Evolutionary conservation across 2,888 invertebrate species (phyloP).

Genomic region (Drosophila prostipennis): DNA sequence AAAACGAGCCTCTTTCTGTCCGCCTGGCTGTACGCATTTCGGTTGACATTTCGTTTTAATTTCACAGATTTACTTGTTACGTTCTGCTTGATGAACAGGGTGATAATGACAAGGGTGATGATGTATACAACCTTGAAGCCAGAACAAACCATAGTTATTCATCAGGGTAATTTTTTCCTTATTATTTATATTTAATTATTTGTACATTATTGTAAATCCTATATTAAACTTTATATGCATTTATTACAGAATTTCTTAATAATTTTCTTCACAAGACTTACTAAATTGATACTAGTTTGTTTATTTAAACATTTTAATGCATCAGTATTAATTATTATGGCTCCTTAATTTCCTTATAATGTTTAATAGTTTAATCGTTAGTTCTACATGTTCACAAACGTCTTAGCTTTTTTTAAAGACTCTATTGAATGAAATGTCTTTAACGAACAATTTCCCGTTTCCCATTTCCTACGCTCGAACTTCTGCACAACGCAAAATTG

Average conservation of each 20-base stretch:
- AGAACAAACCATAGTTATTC: not conserved
- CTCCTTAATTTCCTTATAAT: no score
- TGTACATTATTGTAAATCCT: no score
- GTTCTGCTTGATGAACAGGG: conserved; percentile 39
- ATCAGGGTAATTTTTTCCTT: no score
- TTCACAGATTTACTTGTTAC: conserved; percentile 70
- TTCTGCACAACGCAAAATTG: not conserved
- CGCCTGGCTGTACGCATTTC: conserved; percentile 21
- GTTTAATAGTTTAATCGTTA: no score
- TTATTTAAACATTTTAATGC: no score
- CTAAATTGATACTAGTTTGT: no score
- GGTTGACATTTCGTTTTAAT: conserved; percentile 73
- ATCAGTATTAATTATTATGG: no score
- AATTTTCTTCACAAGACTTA: no score
- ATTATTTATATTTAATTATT: no score
- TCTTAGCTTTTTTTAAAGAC: not conserved
- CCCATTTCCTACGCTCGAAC: conserved; percentile 58
- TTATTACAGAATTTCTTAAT: no score
- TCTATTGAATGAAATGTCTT: conserved; percentile 22
- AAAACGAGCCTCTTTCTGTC: conserved; percentile 28
- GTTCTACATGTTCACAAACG: no score
- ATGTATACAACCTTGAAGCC: not conserved
- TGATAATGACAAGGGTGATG: conserved; percentile 8
- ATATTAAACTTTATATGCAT: no score
- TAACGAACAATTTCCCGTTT: conserved; percentile 73